phyloP scores from a whole-genome alignment of 2,797 vertebrate genomes.

The Pitangus sulphuratus region DNA sequence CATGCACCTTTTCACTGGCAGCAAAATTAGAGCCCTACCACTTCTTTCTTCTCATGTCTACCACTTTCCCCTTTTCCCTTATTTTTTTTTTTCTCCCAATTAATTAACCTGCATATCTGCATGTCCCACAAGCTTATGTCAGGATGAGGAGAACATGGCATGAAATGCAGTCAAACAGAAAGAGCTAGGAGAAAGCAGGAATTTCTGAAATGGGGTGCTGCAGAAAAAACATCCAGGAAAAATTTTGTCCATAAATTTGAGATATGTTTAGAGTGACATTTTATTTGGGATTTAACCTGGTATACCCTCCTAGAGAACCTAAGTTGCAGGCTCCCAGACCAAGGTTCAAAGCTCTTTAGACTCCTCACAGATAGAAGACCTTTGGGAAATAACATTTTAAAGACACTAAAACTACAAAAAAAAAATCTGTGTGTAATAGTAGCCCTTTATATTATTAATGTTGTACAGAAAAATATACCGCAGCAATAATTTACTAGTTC shows the following conservation, averaged over 20 bases:
- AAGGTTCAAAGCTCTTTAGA: not conserved
- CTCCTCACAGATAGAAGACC: not conserved
- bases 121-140: not conserved
- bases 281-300: not conserved
- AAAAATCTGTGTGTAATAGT: not conserved
- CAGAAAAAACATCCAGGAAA: not conserved
- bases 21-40: not conserved
- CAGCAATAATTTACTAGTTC: not conserved
- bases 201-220: not conserved
- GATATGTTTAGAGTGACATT: not conserved
- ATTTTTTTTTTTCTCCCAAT: not conserved
- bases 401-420: not conserved
- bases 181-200: not conserved
- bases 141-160: not conserved
- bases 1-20: not conserved
- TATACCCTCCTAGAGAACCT: accelerated
- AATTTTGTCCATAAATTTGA: not conserved
- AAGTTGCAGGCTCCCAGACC: not conserved
- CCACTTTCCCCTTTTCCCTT: not conserved
- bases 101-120: not conserved
- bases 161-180: not conserved
- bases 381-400: not conserved
- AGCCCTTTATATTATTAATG: not conserved
- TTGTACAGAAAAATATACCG: not conserved
- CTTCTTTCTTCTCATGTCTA: not conserved